These are phyloP conservation scores for Nasonia oneida DNA, from an alignment of 2,888 invertebrate genomes.

Conservation along the genomic window DNA sequence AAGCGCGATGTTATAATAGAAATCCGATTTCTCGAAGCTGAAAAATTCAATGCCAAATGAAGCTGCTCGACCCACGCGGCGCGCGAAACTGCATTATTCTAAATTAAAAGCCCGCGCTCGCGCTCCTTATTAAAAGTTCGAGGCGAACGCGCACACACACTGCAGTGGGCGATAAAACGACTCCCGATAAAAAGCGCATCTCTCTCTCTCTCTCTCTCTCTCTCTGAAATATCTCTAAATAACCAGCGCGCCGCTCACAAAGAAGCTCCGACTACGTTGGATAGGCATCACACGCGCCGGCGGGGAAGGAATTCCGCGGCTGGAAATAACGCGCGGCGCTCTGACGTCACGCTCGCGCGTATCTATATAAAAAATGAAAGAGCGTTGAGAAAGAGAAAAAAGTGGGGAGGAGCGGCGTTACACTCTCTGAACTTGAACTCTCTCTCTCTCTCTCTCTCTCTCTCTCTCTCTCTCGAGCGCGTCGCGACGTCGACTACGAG, in stretches of 20 bases:
- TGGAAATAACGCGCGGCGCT: neutral
- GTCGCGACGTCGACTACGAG: neutral
- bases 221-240: no score
- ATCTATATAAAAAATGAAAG: neutral
- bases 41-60: no score
- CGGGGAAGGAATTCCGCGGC: neutral
- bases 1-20: no score
- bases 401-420: neutral
- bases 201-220: neutral
- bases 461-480: no score
- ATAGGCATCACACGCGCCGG: neutral
- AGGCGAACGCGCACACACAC: no score
- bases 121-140: neutral
- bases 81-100: neutral
- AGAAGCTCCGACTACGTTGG: neutral
- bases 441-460: neutral
- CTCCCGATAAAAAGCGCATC: neutral
- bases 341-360: constrained; percentile 17
- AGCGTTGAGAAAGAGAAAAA: neutral
- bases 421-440: constrained; percentile 68
- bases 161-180: neutral
- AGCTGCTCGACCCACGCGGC: neutral
- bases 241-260: neutral
- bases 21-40: no score
- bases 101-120: neutral